phyloP scores from a whole-genome alignment of 2,113 vertebrate species.

The Megaceryle maxima region DNA sequence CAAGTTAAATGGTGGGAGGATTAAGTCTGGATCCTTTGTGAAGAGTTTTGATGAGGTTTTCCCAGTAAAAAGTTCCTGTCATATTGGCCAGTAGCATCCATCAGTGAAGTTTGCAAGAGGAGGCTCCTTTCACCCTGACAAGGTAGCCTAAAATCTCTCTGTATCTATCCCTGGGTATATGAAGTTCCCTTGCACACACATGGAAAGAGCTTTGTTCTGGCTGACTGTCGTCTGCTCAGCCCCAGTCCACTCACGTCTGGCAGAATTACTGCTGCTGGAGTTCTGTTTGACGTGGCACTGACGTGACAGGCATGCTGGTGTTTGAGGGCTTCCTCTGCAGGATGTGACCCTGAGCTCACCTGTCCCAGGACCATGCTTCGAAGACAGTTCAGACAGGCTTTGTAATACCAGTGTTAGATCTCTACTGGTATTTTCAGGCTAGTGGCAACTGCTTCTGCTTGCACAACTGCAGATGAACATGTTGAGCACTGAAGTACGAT shows the following conservation, averaged over 20 bases:
- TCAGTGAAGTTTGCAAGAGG: background rate
- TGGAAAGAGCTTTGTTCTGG: background rate
- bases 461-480: background rate
- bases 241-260: fast-evolving
- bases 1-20: background rate
- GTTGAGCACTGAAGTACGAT: background rate
- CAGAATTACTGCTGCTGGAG: background rate
- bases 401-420: background rate
- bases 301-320: fast-evolving
- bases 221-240: background rate
- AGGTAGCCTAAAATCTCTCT: background rate
- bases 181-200: too few species aligned
- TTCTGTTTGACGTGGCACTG: fast-evolving
- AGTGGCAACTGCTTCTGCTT: background rate
- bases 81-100: background rate
- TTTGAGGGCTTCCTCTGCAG: background rate
- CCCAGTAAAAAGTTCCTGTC: background rate
- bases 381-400: background rate
- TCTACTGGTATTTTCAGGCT: background rate
- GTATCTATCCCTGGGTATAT: too few species aligned
- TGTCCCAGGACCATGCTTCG: background rate
- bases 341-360: background rate
- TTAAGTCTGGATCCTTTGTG: background rate
- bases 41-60: background rate
- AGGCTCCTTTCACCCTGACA: background rate